These are phyloP conservation scores for Leptura quadrifasciata DNA, from an alignment of 2,888 invertebrate species.

Conservation along the genomic window DNA sequence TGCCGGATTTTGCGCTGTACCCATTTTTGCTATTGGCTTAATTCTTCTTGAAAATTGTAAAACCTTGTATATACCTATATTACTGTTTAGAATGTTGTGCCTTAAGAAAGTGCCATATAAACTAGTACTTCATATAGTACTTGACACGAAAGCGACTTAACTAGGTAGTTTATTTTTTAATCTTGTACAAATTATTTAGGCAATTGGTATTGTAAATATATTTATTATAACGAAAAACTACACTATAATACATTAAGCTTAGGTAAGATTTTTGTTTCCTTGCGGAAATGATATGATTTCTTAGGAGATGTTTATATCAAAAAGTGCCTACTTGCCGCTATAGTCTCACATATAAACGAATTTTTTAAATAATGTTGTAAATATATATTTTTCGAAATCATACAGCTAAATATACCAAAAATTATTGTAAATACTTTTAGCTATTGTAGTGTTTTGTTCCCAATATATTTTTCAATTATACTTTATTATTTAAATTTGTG, in stretches of 20 bases:
- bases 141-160: background rate
- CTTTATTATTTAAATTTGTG: conserved; percentile 25
- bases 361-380: conserved; percentile 24
- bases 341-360: conserved; percentile 20
- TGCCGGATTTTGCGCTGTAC: no score
- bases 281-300: background rate
- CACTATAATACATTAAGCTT: background rate
- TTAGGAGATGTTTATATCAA: background rate
- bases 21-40: no score
- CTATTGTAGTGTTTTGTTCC: conserved; percentile 39
- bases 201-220: conserved; percentile 23
- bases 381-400: conserved; percentile 38
- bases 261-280: conserved; percentile 8
- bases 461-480: conserved; percentile 28
- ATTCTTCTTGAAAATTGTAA: no score
- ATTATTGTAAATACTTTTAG: conserved; percentile 46
- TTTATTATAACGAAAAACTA: conserved; percentile 19
- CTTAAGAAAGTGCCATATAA: conserved; percentile 19
- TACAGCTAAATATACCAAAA: conserved; percentile 52
- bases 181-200: conserved; percentile 20
- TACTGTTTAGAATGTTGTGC: background rate
- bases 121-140: background rate
- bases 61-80: no score
- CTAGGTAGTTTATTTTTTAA: background rate
- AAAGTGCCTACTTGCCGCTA: background rate